Evolutionary conservation across 2,113 vertebrate species (phyloP).

Genomic region (Nothocercus nigrocapillus): DNA sequence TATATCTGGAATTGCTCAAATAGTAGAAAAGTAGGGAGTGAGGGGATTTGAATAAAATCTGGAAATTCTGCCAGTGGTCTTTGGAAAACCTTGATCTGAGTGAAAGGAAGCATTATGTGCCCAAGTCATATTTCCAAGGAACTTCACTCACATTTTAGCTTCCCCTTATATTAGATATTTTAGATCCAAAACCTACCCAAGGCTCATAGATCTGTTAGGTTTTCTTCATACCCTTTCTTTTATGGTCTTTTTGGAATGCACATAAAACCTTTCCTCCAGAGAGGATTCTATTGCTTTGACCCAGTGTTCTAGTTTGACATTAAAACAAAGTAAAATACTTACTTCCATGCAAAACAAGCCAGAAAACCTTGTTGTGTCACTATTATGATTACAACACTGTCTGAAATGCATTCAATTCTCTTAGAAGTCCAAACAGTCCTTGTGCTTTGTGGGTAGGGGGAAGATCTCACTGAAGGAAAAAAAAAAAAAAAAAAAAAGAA

Average conservation of each 20-base stretch:
- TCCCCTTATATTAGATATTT: not conserved
- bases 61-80: not conserved
- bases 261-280: not conserved
- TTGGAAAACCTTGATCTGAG: not conserved
- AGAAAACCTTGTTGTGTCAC: conserved; percentile 29
- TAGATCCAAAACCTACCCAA: not conserved
- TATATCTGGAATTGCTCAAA: not conserved
- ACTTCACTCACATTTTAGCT: not conserved
- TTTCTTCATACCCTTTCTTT: not conserved
- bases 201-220: not conserved
- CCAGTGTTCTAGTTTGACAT: conserved; percentile 43
- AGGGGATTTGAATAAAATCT: not conserved
- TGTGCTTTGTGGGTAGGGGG: not conserved
- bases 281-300: not conserved
- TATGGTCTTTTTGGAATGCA: not conserved
- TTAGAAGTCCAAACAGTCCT: not conserved
- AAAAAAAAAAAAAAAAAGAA: not conserved
- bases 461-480: not conserved
- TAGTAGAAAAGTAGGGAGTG: not conserved
- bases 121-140: not conserved
- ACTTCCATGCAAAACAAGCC: conserved; percentile 32
- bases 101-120: not conserved
- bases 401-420: conserved; percentile 15
- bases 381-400: not conserved
- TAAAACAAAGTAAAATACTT: conserved; percentile 50